Evolutionary conservation across 2,797 vertebrate species (phyloP).

Genomic region (Paratrypauchen microcephalus): DNA sequence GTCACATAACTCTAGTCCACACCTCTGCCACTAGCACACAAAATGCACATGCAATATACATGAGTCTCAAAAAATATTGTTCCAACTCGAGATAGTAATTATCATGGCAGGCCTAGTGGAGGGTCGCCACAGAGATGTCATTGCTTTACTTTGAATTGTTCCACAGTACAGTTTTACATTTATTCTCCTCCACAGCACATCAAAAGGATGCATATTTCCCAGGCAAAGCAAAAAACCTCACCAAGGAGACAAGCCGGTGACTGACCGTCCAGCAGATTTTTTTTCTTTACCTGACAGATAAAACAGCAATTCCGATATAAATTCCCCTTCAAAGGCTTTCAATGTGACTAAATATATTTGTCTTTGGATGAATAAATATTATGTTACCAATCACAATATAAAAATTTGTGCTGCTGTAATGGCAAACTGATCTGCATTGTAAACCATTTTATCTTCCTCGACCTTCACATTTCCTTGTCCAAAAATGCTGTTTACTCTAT

Average conservation of each 20-base stretch:
- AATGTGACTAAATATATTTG: background rate
- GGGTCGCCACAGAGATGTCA: background rate
- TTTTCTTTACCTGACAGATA: background rate
- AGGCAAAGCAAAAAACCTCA: background rate
- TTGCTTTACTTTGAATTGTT: too few relatives aligned
- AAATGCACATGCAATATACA: too few relatives aligned
- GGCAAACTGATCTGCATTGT: background rate
- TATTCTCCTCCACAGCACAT: too few relatives aligned
- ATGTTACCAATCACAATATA: background rate
- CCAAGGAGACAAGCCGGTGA: background rate
- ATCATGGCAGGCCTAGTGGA: background rate
- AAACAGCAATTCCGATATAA: background rate
- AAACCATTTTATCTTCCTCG: background rate
- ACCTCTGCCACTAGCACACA: too few relatives aligned
- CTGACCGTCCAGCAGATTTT: too few relatives aligned
- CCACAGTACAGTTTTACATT: too few relatives aligned
- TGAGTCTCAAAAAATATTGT: too few relatives aligned
- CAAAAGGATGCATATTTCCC: background rate
- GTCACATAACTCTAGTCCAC: too few relatives aligned
- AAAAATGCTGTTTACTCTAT: background rate
- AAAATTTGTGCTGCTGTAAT: too few relatives aligned
- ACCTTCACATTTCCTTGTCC: background rate
- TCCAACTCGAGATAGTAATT: too few relatives aligned
- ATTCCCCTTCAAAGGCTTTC: background rate
- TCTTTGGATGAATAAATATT: background rate